Evolutionary conservation across 2,888 invertebrate species (phyloP).

Genomic region (Willowsia nigromaculata): DNA sequence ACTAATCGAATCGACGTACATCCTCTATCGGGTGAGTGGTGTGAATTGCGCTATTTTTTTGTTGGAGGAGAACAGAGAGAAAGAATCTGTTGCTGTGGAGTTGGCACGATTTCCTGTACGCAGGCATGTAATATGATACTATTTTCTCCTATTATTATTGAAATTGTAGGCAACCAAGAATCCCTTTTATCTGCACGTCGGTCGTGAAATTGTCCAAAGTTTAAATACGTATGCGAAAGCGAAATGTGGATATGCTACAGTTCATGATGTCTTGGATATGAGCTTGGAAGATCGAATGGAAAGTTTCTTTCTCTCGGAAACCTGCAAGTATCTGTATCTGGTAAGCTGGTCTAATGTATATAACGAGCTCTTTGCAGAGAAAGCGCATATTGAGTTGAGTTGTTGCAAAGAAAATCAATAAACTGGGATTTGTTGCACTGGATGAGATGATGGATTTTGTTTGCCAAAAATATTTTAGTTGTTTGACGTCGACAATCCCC

Average conservation of each 20-base stretch:
- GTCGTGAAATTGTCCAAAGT: conserved; percentile 83
- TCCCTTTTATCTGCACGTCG: conserved; percentile 85
- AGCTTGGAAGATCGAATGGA: conserved; percentile 85
- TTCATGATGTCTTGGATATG: conserved; percentile 84
- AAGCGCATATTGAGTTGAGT: too few species aligned
- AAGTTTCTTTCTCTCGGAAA: conserved; percentile 85
- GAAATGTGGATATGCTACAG: conserved; percentile 85
- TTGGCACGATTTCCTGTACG: too few species aligned
- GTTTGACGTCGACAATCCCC: conserved; percentile 84
- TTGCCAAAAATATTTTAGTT: conserved; percentile 80
- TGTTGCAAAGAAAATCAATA: too few species aligned
- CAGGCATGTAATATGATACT: too few species aligned
- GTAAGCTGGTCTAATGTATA: conserved; percentile 80
- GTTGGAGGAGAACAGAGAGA: too few species aligned
- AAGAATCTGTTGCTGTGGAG: too few species aligned
- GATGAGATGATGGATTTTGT: background rate
- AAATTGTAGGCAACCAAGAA: conserved; percentile 84
- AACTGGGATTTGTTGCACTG: background rate
- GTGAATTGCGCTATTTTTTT: too few species aligned
- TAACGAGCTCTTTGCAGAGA: too few species aligned
- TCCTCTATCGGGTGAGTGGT: conserved; percentile 81
- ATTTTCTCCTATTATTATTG: conserved; percentile 23
- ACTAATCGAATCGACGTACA: conserved; percentile 84
- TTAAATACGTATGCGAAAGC: conserved; percentile 82
- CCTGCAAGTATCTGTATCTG: conserved; percentile 85